Base-by-base conservation (phyloP, 2,113 vertebrate species). In the Saguinus imperator region DNA sequence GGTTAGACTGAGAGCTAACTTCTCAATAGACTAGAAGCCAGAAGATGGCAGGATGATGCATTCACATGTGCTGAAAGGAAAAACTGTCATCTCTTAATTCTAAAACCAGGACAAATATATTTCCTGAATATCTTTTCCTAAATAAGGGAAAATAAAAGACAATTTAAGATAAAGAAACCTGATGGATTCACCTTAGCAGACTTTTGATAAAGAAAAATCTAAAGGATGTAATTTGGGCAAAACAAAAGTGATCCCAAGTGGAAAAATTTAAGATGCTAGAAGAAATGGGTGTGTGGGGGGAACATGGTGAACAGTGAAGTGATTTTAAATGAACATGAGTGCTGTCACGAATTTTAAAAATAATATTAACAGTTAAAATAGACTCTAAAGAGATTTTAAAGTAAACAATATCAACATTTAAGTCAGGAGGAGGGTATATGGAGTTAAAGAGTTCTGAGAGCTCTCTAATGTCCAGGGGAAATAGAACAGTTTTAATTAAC, bases 11-110 rank as follows among this genome's bases (percentile, higher is more conserved):
- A 57, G 73, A 82, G 64, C 27, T 61, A 25, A 80, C 64, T 84
- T 86, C 29, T 80, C 29, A 92, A 86, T 61, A 81, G 37, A 70
- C 32, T 13, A 16, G 55, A 92, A 68, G 27, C 43, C 18, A 52
- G 23, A 89, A 89, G 57, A 45, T 37, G 29, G 55, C 10, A 85
- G 64, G 55, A 85, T 50, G 48, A 68, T n/a, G 29, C 35, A 81
- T 37, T 89, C 35, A 81, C 94, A 89, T 75, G 48, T 76, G 2
- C 40, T 61, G 3, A 76, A 66, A 75, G n/a, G 68, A 70, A 91
- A 85, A 82, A 12, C 82, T 55, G 43, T 29, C 48, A 61, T 76
- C 57, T 91, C 91, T 89, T 77, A 86, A 97, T 89, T 97, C 61
- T 97, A 82, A 66, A 95, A 88, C 32, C 66, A 93, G 32, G 17